Base-by-base conservation (phyloP, 1,140 invertebrate species). In the Tetranychus cinnabarinus region DNA sequence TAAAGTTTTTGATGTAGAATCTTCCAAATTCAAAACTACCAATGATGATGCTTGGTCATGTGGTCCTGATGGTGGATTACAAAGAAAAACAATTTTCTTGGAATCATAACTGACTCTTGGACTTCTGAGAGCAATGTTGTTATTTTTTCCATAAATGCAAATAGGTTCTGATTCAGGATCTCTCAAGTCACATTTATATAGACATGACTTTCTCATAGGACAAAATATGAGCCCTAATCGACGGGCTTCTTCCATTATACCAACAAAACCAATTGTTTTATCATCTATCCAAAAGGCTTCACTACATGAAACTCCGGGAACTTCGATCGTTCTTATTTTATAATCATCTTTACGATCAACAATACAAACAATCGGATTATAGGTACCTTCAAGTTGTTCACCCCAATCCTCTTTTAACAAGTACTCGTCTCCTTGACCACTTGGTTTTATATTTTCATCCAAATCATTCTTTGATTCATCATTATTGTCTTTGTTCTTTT, bases 221-320 rank as follows among this genome's bases (percentile, higher is more conserved):
- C 88, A 92, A 69, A 80, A 86, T 59, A 84, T 80, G 1, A 89
- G 72, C 0, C 89, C 89, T 1, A 92, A 74, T 67, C 84, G 79
- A 65, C 81, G 77, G 0, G 83, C 81, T 56, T 81, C 76, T 54
- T 81, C 80, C 64, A 78, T 74, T 74, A 81, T 83, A 10, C 80
- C 83, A 58, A 88, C 77, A n/a, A 86, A 88, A 31, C 88, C 76
- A 39, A 93, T 70, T 56, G 77, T 77, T 34, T 73, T 66, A 33
- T 81, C 80, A 68, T 82, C 78, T 71, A 79, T 74, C 81, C 82
- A 89, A 54, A 77, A 70, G 2, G 78, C 73, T 76, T 87, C 82
- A 55, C 79, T 82, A n/a, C 82, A 80, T 66, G 80, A 85, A 65
- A 72, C 52, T 78, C 79, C 72, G 39, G 81, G 77, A 12, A 61